Base-by-base conservation (phyloP, 2,888 invertebrate genomes). In the Drosophila setosimentum region DNA sequence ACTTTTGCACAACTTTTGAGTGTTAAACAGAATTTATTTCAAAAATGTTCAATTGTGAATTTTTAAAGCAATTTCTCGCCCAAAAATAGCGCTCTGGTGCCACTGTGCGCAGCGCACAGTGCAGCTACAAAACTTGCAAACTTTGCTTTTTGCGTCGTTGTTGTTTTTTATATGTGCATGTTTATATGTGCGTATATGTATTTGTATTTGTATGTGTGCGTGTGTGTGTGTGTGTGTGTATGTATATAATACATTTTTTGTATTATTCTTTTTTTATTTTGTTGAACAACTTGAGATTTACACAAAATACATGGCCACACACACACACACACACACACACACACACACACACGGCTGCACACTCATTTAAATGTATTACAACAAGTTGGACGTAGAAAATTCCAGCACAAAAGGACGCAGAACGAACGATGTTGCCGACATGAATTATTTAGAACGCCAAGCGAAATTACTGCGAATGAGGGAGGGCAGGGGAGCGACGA, bases 391-490 rank as follows among this genome's bases (percentile, higher is more conserved):
- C 75, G 65, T 58, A 82, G 53, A 78, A 89, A 83, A 82, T 71
- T 68, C 68, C 76, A 68, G 80, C 65, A 80, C 81, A 81, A 86
- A 81, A 83, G 80, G 80, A 76, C 80, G 67, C 55, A 63, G 76
- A 55, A 40, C 37, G 65, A 73, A 74, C 65, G 82, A 72, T 75
- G 85, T 79, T 76, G 85, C 74, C 86, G 67, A 73, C 88, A 87
- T 89, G 78, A 85, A 89, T 89, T 87, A 89, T 85, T 89, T 85
- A 89, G 88, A 87, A 51, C 86, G 50, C 78, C 78, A 73, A 76
- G 76, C 49, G 62, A 68, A 78, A 72, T 68, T 59, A 68, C 50
- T 60, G 64, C 55, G 54, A 40, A 57, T 54, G 29, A 30, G 58
- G 45, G 11, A 24, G 1, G 54, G 33, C 5, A 18, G 6, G 24